Percentiles rank a stretch among this genome's conserved stretches.
phyloP scores from a whole-genome alignment of 2,888 invertebrate species.

The Rutpela maculata region DNA sequence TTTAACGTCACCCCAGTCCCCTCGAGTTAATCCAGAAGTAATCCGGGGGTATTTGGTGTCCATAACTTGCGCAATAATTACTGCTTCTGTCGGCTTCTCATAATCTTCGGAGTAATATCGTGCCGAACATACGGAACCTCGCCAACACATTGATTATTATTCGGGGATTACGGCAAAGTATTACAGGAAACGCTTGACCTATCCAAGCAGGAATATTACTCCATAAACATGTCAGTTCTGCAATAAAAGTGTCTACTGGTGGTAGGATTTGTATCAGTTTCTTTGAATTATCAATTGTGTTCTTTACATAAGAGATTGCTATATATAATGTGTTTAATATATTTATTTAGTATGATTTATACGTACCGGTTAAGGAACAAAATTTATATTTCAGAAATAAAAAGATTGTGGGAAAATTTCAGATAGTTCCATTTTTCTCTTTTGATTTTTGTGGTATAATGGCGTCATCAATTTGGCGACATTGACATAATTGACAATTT shows the following conservation, averaged over 20 bases:
- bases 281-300: no score
- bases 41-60: conserved; percentile 37
- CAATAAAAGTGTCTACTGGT: background rate
- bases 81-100: conserved; percentile 22
- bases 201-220: conserved; percentile 12
- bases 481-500: no score
- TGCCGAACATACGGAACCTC: conserved; percentile 14
- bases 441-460: no score
- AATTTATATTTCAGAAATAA: no score
- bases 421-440: no score
- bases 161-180: conserved; percentile 12
- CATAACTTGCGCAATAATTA: conserved; percentile 39
- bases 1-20: conserved; percentile 5
- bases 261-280: background rate
- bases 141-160: conserved; percentile 28
- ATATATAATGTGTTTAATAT: no score
- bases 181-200: background rate
- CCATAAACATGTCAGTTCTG: conserved; percentile 21
- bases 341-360: no score
- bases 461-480: no score
- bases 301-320: no score
- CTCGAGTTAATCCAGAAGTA: conserved; percentile 35
- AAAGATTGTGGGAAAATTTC: no score
- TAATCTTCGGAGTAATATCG: conserved; percentile 35
- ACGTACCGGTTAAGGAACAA: no score